A percentile compares a stretch with the other conserved stretches of the same genome.
Evolutionary conservation across 2,113 vertebrate genomes (phyloP).

Genomic region (Epinephelus lanceolatus): DNA sequence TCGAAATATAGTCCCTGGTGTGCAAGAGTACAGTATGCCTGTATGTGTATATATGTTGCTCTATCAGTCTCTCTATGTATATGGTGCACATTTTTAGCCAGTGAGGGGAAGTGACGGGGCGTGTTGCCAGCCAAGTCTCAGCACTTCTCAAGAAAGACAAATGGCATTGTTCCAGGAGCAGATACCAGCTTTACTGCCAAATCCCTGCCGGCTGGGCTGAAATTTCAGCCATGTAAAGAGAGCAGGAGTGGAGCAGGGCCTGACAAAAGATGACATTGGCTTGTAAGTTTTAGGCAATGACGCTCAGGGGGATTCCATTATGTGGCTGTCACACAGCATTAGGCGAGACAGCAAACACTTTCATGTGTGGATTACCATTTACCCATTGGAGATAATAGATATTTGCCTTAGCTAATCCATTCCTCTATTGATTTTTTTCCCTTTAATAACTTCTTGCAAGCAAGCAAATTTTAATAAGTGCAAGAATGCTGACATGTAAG

Average conservation of each 20-base stretch:
- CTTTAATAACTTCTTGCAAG: constrained; percentile 85
- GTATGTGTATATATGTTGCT: not conserved
- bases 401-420: constrained; percentile 85
- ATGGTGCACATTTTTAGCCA: constrained; percentile 17
- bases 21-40: not conserved
- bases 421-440: constrained; percentile 79
- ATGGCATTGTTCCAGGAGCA: constrained; percentile 72
- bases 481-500: constrained; percentile 82
- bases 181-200: constrained; percentile 81
- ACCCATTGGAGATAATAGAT: constrained; percentile 86
- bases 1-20: constrained; percentile 1
- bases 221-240: constrained; percentile 81
- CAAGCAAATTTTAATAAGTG: constrained; percentile 81
- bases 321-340: constrained; percentile 87
- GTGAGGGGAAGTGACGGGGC: constrained; percentile 53
- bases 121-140: constrained; percentile 60
- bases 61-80: constrained; percentile 1
- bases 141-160: constrained; percentile 74
- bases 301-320: constrained; percentile 85
- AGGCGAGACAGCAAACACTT: constrained; percentile 87
- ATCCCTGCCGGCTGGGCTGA: constrained; percentile 77
- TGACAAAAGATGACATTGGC: constrained; percentile 88
- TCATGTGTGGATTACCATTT: constrained; percentile 90
- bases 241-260: constrained; percentile 77
- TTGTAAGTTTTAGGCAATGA: constrained; percentile 81